A percentile compares a stretch with the other conserved stretches of the same genome.
These are phyloP conservation scores for Keiferia lycopersicella DNA, from an alignment of 2,888 invertebrate species.

Conservation along the genomic window DNA sequence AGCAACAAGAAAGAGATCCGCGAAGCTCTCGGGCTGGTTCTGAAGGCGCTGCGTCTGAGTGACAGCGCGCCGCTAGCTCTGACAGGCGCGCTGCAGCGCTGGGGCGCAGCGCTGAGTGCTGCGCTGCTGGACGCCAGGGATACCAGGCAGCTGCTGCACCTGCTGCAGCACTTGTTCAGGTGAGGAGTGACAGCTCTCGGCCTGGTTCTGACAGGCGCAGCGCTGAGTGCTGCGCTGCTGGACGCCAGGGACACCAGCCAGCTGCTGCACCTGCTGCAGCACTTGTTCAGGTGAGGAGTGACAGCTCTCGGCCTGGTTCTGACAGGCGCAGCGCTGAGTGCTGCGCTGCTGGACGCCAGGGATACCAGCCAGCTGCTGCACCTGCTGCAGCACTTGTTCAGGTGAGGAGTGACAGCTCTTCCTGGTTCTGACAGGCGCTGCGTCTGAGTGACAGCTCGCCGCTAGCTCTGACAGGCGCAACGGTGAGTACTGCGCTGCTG, in stretches of 20 bases:
- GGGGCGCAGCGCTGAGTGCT: constrained; percentile 57
- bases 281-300: constrained; percentile 64
- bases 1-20: constrained; percentile 56
- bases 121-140: constrained; percentile 57
- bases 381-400: constrained; percentile 64
- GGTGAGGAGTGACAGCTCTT: constrained; percentile 59
- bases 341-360: constrained; percentile 51
- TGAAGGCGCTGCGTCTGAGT: constrained; percentile 58
- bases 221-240: constrained; percentile 52
- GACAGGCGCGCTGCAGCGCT: constrained; percentile 60
- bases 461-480: constrained; percentile 50
- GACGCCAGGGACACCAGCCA: constrained; percentile 56
- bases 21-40: constrained; percentile 56
- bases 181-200: constrained; percentile 55
- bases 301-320: constrained; percentile 50
- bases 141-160: constrained; percentile 57
- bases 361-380: constrained; percentile 62
- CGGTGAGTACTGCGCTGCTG: constrained; percentile 52
- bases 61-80: constrained; percentile 52
- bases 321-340: constrained; percentile 52
- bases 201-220: constrained; percentile 51
- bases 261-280: constrained; percentile 63
- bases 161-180: constrained; percentile 68
- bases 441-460: constrained; percentile 57
- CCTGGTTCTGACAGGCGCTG: constrained; percentile 47